Evolutionary conservation across 2,113 vertebrate species (phyloP).

Genomic region (Sus scrofa): T2T-Sscrofa CM000817.6:32205501-32206000

Average conservation of each 20-base stretch:
- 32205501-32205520: not conserved
- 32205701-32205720: fast-evolving
- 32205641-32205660: not conserved
- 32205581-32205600: not conserved
- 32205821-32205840: not conserved
- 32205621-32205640: not conserved
- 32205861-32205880: too few relatives aligned
- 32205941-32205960: not conserved
- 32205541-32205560: not conserved
- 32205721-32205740: not conserved
- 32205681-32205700: not conserved
- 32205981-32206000: not conserved
- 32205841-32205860: not conserved
- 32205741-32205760: not conserved
- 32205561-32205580: not conserved
- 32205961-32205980: not conserved
- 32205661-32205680: not conserved
- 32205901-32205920: not conserved
- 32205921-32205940: not conserved
- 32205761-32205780: not conserved
- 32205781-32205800: not conserved
- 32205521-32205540: not conserved
- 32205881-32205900: too few relatives aligned
- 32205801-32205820: not conserved
- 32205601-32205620: not conserved